phyloP scores from a whole-genome alignment of 2,113 vertebrate species.

The Syngnathoides biaculeatus region DNA sequence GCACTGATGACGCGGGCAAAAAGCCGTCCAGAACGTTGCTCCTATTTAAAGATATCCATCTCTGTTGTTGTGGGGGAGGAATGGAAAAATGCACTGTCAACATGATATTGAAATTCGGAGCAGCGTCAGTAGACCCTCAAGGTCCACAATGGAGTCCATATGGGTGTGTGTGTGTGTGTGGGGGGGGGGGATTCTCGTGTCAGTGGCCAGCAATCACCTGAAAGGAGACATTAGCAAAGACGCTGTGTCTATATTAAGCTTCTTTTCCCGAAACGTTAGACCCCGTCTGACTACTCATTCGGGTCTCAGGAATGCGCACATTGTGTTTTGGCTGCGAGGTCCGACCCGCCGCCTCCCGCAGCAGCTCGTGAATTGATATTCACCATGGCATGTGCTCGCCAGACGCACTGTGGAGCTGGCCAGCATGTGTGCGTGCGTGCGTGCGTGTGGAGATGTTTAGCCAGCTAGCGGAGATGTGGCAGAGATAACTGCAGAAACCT shows the following conservation, averaged over 20 bases:
- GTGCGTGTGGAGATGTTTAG: constrained; percentile 49
- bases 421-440: constrained; percentile 35
- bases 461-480: constrained; percentile 58
- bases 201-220: constrained; percentile 62
- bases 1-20: constrained; percentile 41
- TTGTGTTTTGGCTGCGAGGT: constrained; percentile 20
- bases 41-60: constrained; percentile 55
- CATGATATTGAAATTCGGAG: constrained; percentile 28
- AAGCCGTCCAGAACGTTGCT: constrained; percentile 31
- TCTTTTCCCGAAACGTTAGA: constrained; percentile 17
- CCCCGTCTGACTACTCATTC: constrained; percentile 30
- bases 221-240: constrained; percentile 65
- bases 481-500: constrained; percentile 64
- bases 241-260: constrained; percentile 40
- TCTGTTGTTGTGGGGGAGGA: constrained; percentile 51
- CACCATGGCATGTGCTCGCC: constrained; percentile 59
- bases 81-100: constrained; percentile 24
- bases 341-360: constrained; percentile 28
- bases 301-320: constrained; percentile 26
- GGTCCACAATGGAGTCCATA: constrained; percentile 33
- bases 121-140: constrained; percentile 13
- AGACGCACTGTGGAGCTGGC: constrained; percentile 40
- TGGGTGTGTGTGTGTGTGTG: background rate
- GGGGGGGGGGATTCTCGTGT: constrained; percentile 43
- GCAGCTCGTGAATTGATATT: constrained; percentile 60